A percentile compares a stretch with the other conserved stretches of the same genome.
phyloP scores from a whole-genome alignment of 2,888 invertebrate species.

The Brenthis daphne region DNA sequence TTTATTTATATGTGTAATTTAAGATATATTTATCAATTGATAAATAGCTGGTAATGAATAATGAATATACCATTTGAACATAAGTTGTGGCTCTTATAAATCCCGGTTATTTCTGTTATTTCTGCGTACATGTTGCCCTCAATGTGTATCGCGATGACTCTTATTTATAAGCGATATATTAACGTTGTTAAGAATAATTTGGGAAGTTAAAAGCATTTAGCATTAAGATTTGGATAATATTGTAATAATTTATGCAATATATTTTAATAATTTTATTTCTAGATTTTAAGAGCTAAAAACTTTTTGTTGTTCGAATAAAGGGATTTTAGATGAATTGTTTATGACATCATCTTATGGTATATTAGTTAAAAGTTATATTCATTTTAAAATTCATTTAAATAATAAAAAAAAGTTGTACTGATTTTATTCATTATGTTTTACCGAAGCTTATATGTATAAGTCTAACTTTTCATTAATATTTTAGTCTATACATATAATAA shows the following conservation, averaged over 20 bases:
- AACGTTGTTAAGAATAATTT: slow-evolving; percentile 1
- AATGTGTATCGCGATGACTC: slow-evolving; percentile 21
- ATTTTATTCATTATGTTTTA: too few relatives aligned
- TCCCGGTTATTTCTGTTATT: slow-evolving; percentile 27
- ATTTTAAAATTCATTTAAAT: too few relatives aligned
- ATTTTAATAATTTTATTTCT: neutral
- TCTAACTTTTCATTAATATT: too few relatives aligned
- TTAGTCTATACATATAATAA: too few relatives aligned
- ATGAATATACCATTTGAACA: slow-evolving; percentile 8
- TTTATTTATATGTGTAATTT: neutral
- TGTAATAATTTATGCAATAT: neutral
- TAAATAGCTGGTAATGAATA: slow-evolving; percentile 2
- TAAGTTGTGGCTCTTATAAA: slow-evolving; percentile 17
- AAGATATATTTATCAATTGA: slow-evolving; percentile 1
- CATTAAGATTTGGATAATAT: neutral
- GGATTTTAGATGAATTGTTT: too few relatives aligned
- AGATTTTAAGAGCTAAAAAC: too few relatives aligned
- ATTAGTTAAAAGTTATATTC: too few relatives aligned
- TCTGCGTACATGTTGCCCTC: slow-evolving; percentile 28
- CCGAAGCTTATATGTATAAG: too few relatives aligned
- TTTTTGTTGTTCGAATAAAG: too few relatives aligned
- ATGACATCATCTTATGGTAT: too few relatives aligned
- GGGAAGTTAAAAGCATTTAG: neutral
- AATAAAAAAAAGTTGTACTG: too few relatives aligned
- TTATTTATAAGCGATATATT: slow-evolving; percentile 20